Base-by-base conservation (phyloP, 2,888 invertebrate genomes). In the Cyaniris semiargus region DNA sequence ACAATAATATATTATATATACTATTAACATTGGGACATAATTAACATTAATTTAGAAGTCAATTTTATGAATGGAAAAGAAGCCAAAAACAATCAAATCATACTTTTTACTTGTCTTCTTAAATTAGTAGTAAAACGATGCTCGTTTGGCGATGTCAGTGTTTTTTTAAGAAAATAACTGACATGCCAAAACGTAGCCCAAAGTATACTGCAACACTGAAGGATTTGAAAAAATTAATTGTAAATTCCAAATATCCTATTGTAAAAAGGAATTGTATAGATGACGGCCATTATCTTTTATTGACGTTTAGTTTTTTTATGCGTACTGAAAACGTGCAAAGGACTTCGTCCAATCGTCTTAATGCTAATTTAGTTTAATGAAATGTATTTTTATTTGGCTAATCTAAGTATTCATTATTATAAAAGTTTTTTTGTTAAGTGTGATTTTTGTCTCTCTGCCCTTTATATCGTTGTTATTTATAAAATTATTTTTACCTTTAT, bases 131-230 rank as follows among this genome's bases (percentile, higher is more conserved):
- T 72, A 10, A 27, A 48, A 48, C 15, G 4, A 53, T 31, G 48
- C 48, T 44, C 13, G 58, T 76, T 44, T 70, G 44, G 34, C 2
- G 53, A 74, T 84, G 81, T 83, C 86, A 82, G 83, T 83, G 85
- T 6, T 83, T 83, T 81, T 77, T 70, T 71, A 48, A 58, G 72
- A 76, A 77, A 77, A 66, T 44, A 58, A 72, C 78, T 75, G 70
- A 80, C 79, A 79, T 79, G 79, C 77, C 75, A 60, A 66, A 86
- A 86, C 27, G 44, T 15, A 18, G 13, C 15, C 31, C 13, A 78
- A 77, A 78, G 83, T 82, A 85, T 87, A 91, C 92, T 93, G 92
- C 92, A 93, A 86, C 93, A 93, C 93, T 92, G 89, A 93, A 80
- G 93, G 93, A 93, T 93, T 93, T 93, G 93, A 93, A 88, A 88